phyloP scores from a whole-genome alignment of 2,113 vertebrate genomes.

The Varanus komodoensis region DNA sequence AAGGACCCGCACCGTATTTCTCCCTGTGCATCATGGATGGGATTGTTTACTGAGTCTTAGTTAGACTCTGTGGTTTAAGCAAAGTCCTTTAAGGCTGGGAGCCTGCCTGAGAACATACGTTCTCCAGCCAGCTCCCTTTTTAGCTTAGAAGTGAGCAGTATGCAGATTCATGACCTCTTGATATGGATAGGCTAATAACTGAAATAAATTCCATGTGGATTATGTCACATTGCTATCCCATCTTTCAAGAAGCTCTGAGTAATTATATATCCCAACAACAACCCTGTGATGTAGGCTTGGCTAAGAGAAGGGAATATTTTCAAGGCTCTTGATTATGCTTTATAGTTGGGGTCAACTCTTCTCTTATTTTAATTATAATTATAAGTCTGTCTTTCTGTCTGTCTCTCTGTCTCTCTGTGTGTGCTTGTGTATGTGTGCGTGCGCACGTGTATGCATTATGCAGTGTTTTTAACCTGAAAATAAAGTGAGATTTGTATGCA shows the following conservation, averaged over 20 bases:
- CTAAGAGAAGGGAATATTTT: not conserved
- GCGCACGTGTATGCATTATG: not conserved
- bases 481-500: not conserved
- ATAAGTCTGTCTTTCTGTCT: no score
- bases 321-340: not conserved
- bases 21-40: slow-evolving; percentile 19
- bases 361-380: not conserved
- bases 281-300: not conserved
- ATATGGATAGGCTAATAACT: not conserved
- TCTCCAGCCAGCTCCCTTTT: not conserved
- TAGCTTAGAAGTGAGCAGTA: not conserved
- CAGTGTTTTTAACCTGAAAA: not conserved
- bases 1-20: not conserved
- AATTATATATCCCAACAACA: not conserved
- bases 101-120: slow-evolving; percentile 15
- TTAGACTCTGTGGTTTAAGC: slow-evolving; percentile 23
- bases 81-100: slow-evolving; percentile 30
- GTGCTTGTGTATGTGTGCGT: no score
- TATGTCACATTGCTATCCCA: not conserved
- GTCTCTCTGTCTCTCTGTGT: no score
- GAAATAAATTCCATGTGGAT: not conserved
- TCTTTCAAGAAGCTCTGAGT: not conserved
- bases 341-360: not conserved
- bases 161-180: not conserved
- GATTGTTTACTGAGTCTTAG: slow-evolving; percentile 37